These are phyloP conservation scores for Mythimna vitellina DNA, from an alignment of 2,888 invertebrate genomes.

Conservation along the genomic window DNA sequence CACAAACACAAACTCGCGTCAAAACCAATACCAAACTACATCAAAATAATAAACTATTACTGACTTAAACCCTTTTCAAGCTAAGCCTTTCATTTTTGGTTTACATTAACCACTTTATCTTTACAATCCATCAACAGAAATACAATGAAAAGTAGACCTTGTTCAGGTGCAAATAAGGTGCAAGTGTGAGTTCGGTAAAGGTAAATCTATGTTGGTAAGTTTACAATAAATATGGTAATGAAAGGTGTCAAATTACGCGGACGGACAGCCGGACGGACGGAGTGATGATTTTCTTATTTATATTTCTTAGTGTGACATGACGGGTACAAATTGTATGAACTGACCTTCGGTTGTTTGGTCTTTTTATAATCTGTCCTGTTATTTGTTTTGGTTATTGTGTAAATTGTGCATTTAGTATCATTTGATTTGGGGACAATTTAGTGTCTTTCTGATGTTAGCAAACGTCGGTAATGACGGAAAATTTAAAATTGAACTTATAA, in stretches of 20 bases:
- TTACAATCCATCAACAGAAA: constrained; percentile 14
- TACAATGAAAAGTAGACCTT: constrained; percentile 52
- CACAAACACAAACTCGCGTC: constrained; percentile 62
- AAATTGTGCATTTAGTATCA: constrained; percentile 39
- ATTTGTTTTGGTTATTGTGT: constrained; percentile 63
- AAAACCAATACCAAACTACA: constrained; percentile 67
- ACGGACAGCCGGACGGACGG: constrained; percentile 80
- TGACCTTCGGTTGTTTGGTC: constrained; percentile 79
- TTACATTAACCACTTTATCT: constrained; percentile 62
- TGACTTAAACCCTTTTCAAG: constrained; percentile 69
- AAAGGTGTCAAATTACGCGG: constrained; percentile 89
- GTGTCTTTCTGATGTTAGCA: not conserved
- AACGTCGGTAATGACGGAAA: not conserved
- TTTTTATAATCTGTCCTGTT: constrained; percentile 65
- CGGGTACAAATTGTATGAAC: constrained; percentile 77
- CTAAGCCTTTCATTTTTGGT: constrained; percentile 78
- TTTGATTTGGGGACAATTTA: not conserved
- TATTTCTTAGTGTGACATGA: constrained; percentile 67
- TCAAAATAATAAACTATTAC: constrained; percentile 68
- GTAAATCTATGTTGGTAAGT: constrained; percentile 60
- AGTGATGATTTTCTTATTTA: constrained; percentile 85
- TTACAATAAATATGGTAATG: constrained; percentile 89
- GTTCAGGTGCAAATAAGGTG: constrained; percentile 12
- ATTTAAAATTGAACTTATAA: not conserved
- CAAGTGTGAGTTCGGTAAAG: not conserved